A percentile compares a stretch with the other conserved stretches of the same genome.
Conservation (phyloP, 2,888 invertebrate genomes). For the Epiperipatus broadwayi region DNA sequence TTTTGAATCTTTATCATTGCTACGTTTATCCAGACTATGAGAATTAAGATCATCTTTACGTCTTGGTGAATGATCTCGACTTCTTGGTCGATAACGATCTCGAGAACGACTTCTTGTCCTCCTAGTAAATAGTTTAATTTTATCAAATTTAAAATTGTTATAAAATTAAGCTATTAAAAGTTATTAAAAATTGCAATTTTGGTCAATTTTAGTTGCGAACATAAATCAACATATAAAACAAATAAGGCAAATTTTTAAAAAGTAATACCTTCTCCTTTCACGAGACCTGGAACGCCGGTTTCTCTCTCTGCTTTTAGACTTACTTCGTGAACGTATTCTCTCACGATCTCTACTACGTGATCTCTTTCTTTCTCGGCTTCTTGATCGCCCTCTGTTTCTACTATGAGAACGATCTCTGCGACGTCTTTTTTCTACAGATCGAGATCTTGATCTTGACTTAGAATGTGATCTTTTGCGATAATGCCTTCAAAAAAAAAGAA, state of each 20-base stretch:
- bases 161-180: too few relatives aligned
- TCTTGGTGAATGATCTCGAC: slow-evolving; percentile 18
- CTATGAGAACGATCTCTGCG: slow-evolving; percentile 21
- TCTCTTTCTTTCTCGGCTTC: slow-evolving; percentile 8
- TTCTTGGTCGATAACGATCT: slow-evolving; percentile 13
- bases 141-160: background rate
- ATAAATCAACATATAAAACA: too few relatives aligned
- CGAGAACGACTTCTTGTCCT: slow-evolving; percentile 14
- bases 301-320: slow-evolving; percentile 14
- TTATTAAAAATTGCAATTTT: too few relatives aligned
- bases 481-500: slow-evolving; percentile 8
- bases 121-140: slow-evolving; percentile 14
- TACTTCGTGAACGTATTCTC: background rate
- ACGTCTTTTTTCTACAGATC: slow-evolving; percentile 19
- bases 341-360: slow-evolving; percentile 7
- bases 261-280: slow-evolving; percentile 14
- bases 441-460: slow-evolving; percentile 19
- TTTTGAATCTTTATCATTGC: slow-evolving; percentile 17
- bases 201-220: too few relatives aligned
- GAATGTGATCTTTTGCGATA: slow-evolving; percentile 17
- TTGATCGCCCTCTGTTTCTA: slow-evolving; percentile 9
- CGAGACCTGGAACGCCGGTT: slow-evolving; percentile 17
- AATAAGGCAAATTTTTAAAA: too few relatives aligned
- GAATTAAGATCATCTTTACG: slow-evolving; percentile 17
- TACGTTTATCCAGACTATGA: slow-evolving; percentile 20